A percentile compares a stretch with the other conserved stretches of the same genome.
These are phyloP conservation scores for Smithornis capensis DNA, from an alignment of 2,113 vertebrate species.

Conservation along the genomic window DNA sequence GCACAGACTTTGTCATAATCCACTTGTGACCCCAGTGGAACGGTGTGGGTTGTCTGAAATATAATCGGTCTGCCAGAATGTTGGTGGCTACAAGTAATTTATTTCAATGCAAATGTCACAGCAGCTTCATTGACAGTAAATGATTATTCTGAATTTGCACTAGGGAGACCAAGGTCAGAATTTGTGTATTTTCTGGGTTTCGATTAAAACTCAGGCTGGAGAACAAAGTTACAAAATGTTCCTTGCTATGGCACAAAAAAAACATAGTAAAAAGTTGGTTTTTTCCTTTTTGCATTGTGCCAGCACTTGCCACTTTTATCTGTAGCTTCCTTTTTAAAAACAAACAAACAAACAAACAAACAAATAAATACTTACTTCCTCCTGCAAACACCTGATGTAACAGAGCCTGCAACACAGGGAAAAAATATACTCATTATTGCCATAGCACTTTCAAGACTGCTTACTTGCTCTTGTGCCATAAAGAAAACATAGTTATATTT, in stretches of 20 bases:
- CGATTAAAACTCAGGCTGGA: background rate
- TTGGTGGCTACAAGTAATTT: background rate
- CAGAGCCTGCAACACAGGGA: background rate
- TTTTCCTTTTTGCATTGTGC: background rate
- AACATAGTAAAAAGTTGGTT: background rate
- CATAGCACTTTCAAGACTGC: background rate
- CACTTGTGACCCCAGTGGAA: background rate
- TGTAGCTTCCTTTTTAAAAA: background rate
- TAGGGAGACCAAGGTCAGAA: background rate
- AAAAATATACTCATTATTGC: background rate
- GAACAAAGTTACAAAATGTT: background rate
- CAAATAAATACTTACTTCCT: background rate
- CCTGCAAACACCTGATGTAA: background rate
- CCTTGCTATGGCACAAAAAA: background rate
- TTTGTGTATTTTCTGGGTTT: background rate
- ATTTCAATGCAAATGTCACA: background rate
- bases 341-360: background rate
- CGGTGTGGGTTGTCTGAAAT: background rate
- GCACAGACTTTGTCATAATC: background rate
- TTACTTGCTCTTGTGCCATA: background rate
- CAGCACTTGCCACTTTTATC: background rate
- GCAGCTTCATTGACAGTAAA: background rate
- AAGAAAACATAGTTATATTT: slow-evolving; percentile 5
- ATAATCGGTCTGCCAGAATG: background rate
- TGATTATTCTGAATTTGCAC: background rate